Conservation (phyloP, 2,113 vertebrate genomes). For the Megaptera novaeangliae region DNA sequence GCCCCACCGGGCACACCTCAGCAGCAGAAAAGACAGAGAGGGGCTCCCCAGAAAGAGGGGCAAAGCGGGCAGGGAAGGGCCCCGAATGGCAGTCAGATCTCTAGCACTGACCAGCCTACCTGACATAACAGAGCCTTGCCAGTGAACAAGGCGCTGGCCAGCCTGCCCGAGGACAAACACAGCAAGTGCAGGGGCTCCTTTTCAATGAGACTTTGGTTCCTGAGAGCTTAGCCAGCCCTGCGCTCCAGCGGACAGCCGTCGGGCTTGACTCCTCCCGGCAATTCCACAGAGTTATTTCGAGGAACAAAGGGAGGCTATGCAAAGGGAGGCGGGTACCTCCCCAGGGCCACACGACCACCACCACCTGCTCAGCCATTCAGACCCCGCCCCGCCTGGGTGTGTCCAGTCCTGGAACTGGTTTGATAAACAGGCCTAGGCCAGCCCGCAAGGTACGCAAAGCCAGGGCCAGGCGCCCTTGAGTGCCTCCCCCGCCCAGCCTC, state of each 20-base stretch:
- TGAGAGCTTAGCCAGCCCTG: neutral
- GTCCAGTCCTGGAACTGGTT: neutral
- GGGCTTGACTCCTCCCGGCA: neutral
- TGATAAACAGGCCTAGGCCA: neutral
- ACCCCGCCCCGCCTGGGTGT: neutral
- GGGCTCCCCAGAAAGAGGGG: neutral
- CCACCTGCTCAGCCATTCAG: neutral
- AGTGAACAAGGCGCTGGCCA: neutral
- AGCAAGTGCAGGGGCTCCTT: neutral
- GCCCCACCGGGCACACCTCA: too few species aligned
- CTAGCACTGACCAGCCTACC: neutral
- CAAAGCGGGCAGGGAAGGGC: neutral
- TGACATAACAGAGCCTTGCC: neutral
- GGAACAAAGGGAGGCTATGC: neutral
- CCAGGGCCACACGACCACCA: fast-evolving
- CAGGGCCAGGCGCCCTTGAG: neutral
- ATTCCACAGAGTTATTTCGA: neutral
- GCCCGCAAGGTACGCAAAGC: fast-evolving
- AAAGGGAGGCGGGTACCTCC: fast-evolving
- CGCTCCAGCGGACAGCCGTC: fast-evolving
- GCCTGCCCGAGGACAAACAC: neutral
- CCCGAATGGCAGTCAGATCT: neutral
- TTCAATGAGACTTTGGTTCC: neutral
- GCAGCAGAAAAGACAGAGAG: neutral
- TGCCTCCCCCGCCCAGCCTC: neutral